phyloP scores from a whole-genome alignment of 2,113 vertebrate species.

The Sporophila hypoxantha region DNA sequence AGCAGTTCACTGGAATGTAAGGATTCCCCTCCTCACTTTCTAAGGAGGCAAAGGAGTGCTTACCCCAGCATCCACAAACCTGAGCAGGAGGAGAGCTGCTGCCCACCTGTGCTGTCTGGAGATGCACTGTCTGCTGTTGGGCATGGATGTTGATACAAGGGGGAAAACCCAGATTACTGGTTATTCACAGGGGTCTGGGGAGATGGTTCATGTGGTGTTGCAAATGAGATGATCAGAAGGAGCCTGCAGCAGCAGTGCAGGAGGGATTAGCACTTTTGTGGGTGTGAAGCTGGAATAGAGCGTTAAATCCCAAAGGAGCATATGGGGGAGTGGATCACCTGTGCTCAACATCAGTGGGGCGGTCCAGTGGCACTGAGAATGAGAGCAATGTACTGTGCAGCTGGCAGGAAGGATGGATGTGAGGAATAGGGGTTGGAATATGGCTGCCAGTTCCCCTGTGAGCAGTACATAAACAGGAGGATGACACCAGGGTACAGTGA shows the following conservation, averaged over 20 bases:
- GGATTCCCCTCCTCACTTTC: background rate
- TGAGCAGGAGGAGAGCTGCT: background rate
- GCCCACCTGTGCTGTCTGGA: background rate
- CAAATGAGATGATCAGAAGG: background rate
- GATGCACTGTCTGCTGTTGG: background rate
- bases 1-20: background rate
- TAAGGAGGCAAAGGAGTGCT: background rate
- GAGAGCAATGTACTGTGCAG: background rate
- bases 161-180: background rate
- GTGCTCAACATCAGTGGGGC: background rate
- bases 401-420: background rate
- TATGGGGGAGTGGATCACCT: background rate
- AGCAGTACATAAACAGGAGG: background rate
- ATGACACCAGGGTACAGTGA: background rate
- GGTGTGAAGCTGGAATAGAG: background rate
- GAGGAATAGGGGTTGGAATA: background rate
- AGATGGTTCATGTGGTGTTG: background rate
- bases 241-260: background rate
- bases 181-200: background rate
- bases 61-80: too few relatives aligned
- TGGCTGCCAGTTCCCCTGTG: background rate
- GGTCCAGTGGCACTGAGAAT: fast-evolving
- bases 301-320: background rate
- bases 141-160: background rate
- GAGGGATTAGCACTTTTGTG: background rate